Evolutionary conservation across 2,888 invertebrate genomes (phyloP), one percentile per base, ranked within the genome.

Genomic region (Clunio marinus): DNA sequence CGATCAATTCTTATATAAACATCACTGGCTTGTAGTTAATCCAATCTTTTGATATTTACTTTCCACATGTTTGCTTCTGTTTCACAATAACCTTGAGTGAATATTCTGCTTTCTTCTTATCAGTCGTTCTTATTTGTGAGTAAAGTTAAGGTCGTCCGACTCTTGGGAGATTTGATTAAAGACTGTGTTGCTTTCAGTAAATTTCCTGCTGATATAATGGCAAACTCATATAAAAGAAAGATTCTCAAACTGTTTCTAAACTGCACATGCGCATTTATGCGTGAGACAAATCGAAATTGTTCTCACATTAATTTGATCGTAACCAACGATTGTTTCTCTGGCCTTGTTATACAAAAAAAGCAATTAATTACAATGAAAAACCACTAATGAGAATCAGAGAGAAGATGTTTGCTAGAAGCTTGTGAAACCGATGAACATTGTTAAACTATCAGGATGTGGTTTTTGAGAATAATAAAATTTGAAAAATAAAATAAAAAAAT

Each of bases 11-110:
- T 41, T 41, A n/a, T n/a, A n/a, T n/a, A n/a, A n/a, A n/a, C n/a
- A n/a, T n/a, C n/a, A n/a, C n/a, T n/a, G n/a, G n/a, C n/a, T n/a
- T n/a, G n/a, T 15, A 41, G n/a, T 15, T 41, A 41, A 41, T 41
- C 41, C 41, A 41, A 41, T 15, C 10, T 41, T 41, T 41, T 41
- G n/a, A 13, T 15, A 41, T 41, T 2, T 3, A 41, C 3, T 15
- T 10, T 41, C 41, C 41, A 41, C 41, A 41, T 41, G 41, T 41
- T 41, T 41, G n/a, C n/a, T 46, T 58, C 55, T 58, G 8, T 57
- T 25, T 57, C 25, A 57, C 4, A 41, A 41, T 59, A 59, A 59
- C 59, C 59, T 59, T 59, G 59, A 51, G 24, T 51, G 51, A 59
- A 59, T 27, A 28, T 59, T 59, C n/a, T 58, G 7, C 28, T 58